phyloP scores from a whole-genome alignment of 2,797 vertebrate genomes.

The Emys orbicularis region DNA sequence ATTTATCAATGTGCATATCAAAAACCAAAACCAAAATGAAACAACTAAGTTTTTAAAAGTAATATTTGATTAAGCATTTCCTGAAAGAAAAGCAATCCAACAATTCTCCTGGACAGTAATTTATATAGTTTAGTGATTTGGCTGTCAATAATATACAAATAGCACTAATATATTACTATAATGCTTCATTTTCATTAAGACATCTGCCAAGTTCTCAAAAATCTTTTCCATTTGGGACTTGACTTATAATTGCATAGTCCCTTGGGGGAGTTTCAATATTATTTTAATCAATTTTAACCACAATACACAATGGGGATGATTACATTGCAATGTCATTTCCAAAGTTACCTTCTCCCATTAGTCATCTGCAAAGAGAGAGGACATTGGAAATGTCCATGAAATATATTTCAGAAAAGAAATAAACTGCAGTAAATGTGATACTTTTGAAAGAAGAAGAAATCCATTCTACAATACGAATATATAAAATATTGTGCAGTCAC shows the following conservation, averaged over 20 bases:
- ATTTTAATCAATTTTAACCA: constrained; percentile 88
- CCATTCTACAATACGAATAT: constrained; percentile 53
- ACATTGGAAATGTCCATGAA: constrained; percentile 50
- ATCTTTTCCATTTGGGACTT: constrained; percentile 84
- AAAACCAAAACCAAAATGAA: constrained; percentile 79
- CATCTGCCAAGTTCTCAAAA: constrained; percentile 87
- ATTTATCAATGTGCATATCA: constrained; percentile 76
- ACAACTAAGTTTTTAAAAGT: constrained; percentile 80
- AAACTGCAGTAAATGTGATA: neutral
- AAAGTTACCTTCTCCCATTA: constrained; percentile 84
- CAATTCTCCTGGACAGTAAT: constrained; percentile 82
- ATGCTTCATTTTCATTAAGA: constrained; percentile 91
- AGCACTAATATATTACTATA: constrained; percentile 87
- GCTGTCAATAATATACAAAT: constrained; percentile 87
- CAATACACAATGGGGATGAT: constrained; percentile 85
- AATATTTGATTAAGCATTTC: constrained; percentile 83
- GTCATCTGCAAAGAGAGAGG: constrained; percentile 75
- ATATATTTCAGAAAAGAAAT: constrained; percentile 60
- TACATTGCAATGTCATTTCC: constrained; percentile 84
- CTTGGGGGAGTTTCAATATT: constrained; percentile 87
- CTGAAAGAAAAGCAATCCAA: constrained; percentile 83
- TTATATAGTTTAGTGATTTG: constrained; percentile 85
- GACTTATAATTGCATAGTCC: constrained; percentile 85
- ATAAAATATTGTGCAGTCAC: constrained; percentile 10
- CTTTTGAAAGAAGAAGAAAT: no score